Percentiles rank a stretch among this genome's conserved stretches.
Evolutionary conservation across 1,140 invertebrate species (phyloP).

Genomic region (Araneus ventricosus): DNA sequence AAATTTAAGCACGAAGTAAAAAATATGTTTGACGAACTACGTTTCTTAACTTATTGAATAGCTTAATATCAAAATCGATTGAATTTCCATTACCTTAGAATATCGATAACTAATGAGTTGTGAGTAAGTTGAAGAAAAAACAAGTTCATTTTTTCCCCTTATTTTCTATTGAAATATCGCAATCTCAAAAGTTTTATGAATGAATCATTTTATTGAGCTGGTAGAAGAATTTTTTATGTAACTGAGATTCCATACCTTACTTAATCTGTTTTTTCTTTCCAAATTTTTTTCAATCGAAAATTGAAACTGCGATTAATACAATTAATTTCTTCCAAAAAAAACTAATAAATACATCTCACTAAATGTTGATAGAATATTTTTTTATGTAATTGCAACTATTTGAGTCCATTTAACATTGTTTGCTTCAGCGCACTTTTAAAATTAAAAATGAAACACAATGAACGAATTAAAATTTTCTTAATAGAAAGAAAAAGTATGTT

Average conservation of each 20-base stretch:
- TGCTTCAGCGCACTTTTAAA: too few relatives aligned
- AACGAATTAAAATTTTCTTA: too few relatives aligned
- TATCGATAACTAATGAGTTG: slow-evolving; percentile 54
- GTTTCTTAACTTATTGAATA: not conserved
- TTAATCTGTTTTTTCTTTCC: not conserved
- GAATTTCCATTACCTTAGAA: slow-evolving; percentile 53
- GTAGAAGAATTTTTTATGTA: not conserved
- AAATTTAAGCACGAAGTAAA: not conserved
- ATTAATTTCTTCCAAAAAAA: not conserved
- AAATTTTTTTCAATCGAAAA: not conserved
- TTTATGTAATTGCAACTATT: too few relatives aligned
- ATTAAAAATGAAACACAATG: too few relatives aligned
- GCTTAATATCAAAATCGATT: slow-evolving; percentile 63
- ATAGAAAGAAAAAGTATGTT: too few relatives aligned
- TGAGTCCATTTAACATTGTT: too few relatives aligned
- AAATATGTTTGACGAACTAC: slow-evolving; percentile 13
- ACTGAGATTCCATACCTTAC: not conserved
- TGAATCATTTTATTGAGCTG: not conserved
- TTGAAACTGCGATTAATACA: not conserved
- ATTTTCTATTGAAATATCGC: not conserved
- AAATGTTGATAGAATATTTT: too few relatives aligned
- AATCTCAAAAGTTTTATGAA: not conserved
- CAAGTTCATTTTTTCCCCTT: not conserved
- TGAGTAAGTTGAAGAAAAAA: not conserved
- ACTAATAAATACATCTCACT: not conserved